Evolutionary conservation across 30 jellyfish, hydroid and myxozoan genomes (phyloP), one percentile per base, ranked within the genome.

Genomic region (Aurelia sp.): DNA sequence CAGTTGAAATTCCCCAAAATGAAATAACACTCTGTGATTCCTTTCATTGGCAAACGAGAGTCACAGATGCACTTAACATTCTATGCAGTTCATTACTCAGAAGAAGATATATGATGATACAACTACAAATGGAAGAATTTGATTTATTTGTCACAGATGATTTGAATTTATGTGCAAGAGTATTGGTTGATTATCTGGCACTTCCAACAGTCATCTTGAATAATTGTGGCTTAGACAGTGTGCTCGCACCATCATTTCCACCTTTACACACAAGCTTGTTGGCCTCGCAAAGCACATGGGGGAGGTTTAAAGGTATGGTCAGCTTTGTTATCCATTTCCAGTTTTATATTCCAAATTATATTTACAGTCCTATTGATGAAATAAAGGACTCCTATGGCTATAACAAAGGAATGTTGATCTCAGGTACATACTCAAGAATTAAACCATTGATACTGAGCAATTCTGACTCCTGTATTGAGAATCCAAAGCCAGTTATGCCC

Each of bases 401-500:
- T 20, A 70, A 78, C 40, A 50, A 35, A 15, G 65, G 82, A n/a
- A 22, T 88, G 13, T 68, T 82, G 2, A 78, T 88, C 44, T 62
- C 87, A 7, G 91, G 44, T 50, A 68, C 88, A 19, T 58, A 41
- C 81, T 33, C 68, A 24, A 67, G 96, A 63, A 30, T 18, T 13
- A 78, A 69, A 41, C 96, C 96, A 67, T 81, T 88, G 51, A 44
- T 88, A 22, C n/a, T 88, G 8, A 30, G 40, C 15, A 88, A 88
- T 41, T 51, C 76, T 21, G 96, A 88, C 61, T 78, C 58, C 67
- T 18, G 31, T 50, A 48, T 66, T 57, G 96, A 88, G 63, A 52
- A 22, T 40, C 91, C 96, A 17, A 68, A 78, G 48, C 88, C 96
- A 18, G 16, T 77, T 11, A 38, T 78, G 91, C 96, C 96, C 22